These are phyloP conservation scores for Cherax destructor DNA, from an alignment of 1,140 invertebrate genomes.

Conservation along the genomic window DNA sequence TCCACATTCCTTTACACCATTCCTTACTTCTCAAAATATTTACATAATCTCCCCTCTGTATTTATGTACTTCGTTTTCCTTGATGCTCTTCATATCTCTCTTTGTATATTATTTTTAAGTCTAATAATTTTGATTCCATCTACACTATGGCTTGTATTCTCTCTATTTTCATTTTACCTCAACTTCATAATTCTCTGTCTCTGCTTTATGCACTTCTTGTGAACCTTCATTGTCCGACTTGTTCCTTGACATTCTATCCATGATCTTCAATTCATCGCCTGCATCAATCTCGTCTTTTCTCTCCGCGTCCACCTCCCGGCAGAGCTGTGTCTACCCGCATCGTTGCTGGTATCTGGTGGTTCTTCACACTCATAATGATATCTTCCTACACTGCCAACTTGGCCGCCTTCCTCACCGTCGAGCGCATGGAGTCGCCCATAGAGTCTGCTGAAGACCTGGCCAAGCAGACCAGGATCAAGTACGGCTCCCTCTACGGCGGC, in stretches of 20 bases:
- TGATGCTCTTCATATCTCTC: not conserved
- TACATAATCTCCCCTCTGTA: not conserved
- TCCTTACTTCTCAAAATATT: too few species aligned
- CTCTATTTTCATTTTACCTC: too few species aligned
- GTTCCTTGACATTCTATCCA: too few species aligned
- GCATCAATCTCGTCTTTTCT: too few species aligned
- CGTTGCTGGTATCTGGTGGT: slow-evolving; percentile 79
- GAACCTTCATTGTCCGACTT: not conserved
- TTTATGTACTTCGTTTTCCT: too few species aligned
- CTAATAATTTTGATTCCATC: too few species aligned
- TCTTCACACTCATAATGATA: slow-evolving; percentile 80
- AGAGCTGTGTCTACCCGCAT: slow-evolving; percentile 85
- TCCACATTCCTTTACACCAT: too few species aligned
- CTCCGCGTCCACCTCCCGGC: not conserved
- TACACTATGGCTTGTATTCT: too few species aligned
- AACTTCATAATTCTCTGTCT: not conserved
- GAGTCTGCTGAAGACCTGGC: slow-evolving; percentile 92
- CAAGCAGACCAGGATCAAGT: slow-evolving; percentile 76
- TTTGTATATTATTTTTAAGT: too few species aligned
- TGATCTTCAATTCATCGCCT: too few species aligned
- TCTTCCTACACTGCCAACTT: slow-evolving; percentile 88
- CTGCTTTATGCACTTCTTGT: not conserved
- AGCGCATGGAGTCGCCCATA: slow-evolving; percentile 89
- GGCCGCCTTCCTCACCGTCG: slow-evolving; percentile 94
- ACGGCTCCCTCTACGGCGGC: too few species aligned